These are phyloP conservation scores for Blastobasis lacticolella DNA, from an alignment of 2,888 invertebrate genomes.

Conservation along the genomic window DNA sequence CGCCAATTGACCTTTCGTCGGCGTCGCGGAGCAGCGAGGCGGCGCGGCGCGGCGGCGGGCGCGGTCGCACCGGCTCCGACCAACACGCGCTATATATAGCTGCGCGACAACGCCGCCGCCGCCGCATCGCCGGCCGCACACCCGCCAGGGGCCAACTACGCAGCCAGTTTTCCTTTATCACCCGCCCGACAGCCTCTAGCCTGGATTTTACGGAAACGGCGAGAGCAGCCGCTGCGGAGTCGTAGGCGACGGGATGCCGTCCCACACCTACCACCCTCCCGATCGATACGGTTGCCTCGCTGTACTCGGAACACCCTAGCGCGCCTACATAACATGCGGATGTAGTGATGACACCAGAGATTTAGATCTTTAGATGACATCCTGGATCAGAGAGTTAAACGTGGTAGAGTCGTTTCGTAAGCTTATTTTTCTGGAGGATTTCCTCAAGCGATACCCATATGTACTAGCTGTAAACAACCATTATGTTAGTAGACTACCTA, in stretches of 20 bases:
- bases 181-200: constrained; percentile 65
- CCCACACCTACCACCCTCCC: constrained; percentile 63
- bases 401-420: too few relatives aligned
- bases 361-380: constrained; percentile 6
- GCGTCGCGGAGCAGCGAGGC: constrained; percentile 38
- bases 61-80: constrained; percentile 51
- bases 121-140: constrained; percentile 46
- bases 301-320: constrained; percentile 51
- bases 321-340: constrained; percentile 21
- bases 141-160: constrained; percentile 67
- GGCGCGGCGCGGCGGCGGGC: constrained; percentile 41
- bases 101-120: constrained; percentile 60
- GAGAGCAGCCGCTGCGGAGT: constrained; percentile 52
- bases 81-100: constrained; percentile 71
- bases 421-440: too few relatives aligned
- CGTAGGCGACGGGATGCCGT: constrained; percentile 63
- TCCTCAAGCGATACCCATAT: too few relatives aligned
- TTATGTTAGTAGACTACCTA: too few relatives aligned
- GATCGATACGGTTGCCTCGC: constrained; percentile 69
- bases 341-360: constrained; percentile 30
- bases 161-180: constrained; percentile 70
- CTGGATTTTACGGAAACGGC: constrained; percentile 63
- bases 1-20: constrained; percentile 72
- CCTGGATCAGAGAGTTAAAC: too few relatives aligned
- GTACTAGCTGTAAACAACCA: too few relatives aligned